Evolutionary conservation across 2,113 vertebrate genomes (phyloP), one percentile per base, ranked within the genome.

Genomic region (Sinocyclocheilus rhinocerous): DNA sequence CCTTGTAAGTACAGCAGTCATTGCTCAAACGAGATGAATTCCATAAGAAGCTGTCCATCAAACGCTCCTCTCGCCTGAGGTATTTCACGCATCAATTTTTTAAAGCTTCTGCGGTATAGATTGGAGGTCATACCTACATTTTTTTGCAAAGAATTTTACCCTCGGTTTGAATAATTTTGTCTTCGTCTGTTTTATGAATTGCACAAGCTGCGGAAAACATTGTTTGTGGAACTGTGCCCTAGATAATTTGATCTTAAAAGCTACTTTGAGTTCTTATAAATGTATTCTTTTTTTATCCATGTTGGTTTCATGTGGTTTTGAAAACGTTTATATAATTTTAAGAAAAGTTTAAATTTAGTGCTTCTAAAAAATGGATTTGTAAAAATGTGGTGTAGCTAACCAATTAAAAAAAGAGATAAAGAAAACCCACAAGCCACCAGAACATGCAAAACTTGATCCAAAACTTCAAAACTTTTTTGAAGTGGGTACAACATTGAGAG

Each of bases 11-110:
- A 20, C 65, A 65, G 76, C 84, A 84, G 45, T 78, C 61, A 55
- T 67, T 85, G 85, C 39, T 75, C 75, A 29, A 76, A 78, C 18
- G 50, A 61, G 5, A 86, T 83, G 12, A 84, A 67, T 67, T 88
- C 77, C 39, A 48, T 29, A 29, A 16, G 79, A 81, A 48, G 79
- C 79, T 81, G 79, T 81, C 79, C n/a, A 65, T 81, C 39, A 81
- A 81, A 80, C 11, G 8, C 59, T 50, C 36, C 22, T 81, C 9
- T 45, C 13, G n/a, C 39, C 59, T 65, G 57, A 67, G 20, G 42
- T 45, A 81, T 81, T 67, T 65, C 42, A 67, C n/a, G 29, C 59
- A 48, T 78, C 76, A 63, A 16, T 65, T 45, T 33, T 81, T 81
- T 50, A 48, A 78, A 81, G n/a, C 16, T 11, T 24, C n/a, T 48